Evolutionary conservation across 2,797 vertebrate species (phyloP), one percentile per base, ranked within the genome.

Genomic region (Chelon auratus): DNA sequence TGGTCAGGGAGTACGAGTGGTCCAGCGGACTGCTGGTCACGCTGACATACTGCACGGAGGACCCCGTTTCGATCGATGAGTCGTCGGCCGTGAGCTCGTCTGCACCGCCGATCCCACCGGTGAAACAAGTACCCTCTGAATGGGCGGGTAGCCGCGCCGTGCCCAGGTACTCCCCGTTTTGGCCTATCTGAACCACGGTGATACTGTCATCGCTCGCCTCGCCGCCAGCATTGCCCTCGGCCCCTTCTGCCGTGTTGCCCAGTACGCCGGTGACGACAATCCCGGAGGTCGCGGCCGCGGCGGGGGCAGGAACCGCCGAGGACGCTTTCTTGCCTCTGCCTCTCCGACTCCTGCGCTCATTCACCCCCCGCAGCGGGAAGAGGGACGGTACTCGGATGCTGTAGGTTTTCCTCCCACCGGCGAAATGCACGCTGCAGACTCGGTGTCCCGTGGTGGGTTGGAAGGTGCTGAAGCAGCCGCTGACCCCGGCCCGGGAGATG

Each of bases 401-500:
- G 93, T 99, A 98, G 63, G 97, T 98, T 81, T 99, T 98, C 83
- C 97, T 95, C 36, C 97, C 97, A 14, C 97, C 97, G 22, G 96
- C 92, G 89, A 99, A 99, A 83, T 99, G 97, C 53, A 97, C 96
- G 90, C 97, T 98, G 92, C 97, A 99, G 56, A 99, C 97, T 15
- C 97, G 94, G 91, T 99, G 97, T 36, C 97, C 97, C 0, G 96
- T 98, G 53, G 97, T 98, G 92, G 97, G 97, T 89, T 98, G 96
- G 90, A 99, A 99, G 88, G 97, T 98, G 90, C 96, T 98, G 92
- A 99, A 99, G 87, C 97, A 99, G 87, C 97, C 97, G 89, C 96
- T 97, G 86, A 98, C 97, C 81, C 97, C 97, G 76, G 97, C 96
- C 80, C 97, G 95, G 71, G 97, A 98, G 89, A 98, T 97, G 91